Evolutionary conservation across 2,113 vertebrate genomes (phyloP).

Genomic region (Pao palembangensis): DNA sequence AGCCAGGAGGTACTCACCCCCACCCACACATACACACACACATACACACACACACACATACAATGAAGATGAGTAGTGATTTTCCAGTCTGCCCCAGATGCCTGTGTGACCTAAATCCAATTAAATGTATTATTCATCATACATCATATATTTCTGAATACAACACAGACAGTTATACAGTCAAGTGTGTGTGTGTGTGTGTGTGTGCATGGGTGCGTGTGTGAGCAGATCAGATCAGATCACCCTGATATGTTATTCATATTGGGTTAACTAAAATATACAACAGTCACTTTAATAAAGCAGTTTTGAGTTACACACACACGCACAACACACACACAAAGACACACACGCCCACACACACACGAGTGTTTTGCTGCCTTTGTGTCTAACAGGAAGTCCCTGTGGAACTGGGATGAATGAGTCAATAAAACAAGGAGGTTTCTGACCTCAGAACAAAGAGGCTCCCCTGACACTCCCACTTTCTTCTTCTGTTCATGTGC

Average conservation of each 20-base stretch:
- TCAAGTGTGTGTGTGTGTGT: slow-evolving; percentile 24
- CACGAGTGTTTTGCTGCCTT: not conserved
- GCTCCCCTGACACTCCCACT: not conserved
- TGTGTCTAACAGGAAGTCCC: not conserved
- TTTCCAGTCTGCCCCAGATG: not conserved
- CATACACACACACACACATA: not conserved
- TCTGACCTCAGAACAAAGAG: not conserved
- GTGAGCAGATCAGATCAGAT: not conserved
- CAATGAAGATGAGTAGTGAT: not conserved
- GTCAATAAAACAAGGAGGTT: not conserved
- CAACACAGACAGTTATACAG: too few relatives aligned
- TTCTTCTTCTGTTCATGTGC: not conserved
- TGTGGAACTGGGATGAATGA: not conserved
- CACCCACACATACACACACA: not conserved
- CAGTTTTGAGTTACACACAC: slow-evolving; percentile 7
- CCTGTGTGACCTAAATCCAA: slow-evolving; percentile 54
- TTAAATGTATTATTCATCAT: slow-evolving; percentile 61
- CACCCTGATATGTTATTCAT: not conserved
- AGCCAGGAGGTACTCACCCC: slow-evolving; percentile 7
- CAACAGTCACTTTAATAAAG: slow-evolving; percentile 38
- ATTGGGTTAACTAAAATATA: slow-evolving; percentile 54
- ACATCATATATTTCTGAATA: not conserved
- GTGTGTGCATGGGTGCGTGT: too few relatives aligned
- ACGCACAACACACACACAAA: slow-evolving; percentile 9
- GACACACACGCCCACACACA: slow-evolving; percentile 18